Evolutionary conservation across 2,797 vertebrate species (phyloP), one percentile per base, ranked within the genome.

Genomic region (Myripristis murdjan): DNA sequence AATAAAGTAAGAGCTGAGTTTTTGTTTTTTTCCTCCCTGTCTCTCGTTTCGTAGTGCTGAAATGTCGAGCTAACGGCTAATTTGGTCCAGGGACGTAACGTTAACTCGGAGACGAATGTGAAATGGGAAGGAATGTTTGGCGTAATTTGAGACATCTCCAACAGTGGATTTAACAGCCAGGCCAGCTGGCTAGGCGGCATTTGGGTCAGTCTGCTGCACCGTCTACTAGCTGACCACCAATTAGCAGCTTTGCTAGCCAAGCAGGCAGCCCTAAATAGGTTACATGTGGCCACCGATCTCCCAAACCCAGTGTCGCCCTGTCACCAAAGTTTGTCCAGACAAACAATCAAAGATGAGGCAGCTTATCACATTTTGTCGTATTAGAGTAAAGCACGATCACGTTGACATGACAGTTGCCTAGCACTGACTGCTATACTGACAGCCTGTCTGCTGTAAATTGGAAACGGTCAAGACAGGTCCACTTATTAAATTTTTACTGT

Each of bases 1-100:
- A 92, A 93, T 96, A 93, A 97, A 95, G 97, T 97, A 95, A 96
- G 96, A 83, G 64, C 15, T 11, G 70, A 71, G 41, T 87, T 76
- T 71, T 82, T 54, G 14, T 61, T n/a, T 47, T 28, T 24, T 41
- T 41, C 9, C 20, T 1, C 6, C 0, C 14, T 26, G 47, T 61
- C 16, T 35, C 52, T 47, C 56, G 6, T 62, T 9, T 31, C 31
- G 51, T 15, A 6, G 8, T 11, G 9, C 8, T 16, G 9, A 22
- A 28, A 63, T 23, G 54, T 63, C 56, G 49, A 75, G 85, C 86
- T 87, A 86, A 70, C 46, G 3, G 84, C 82, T 76, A 76, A 62
- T 11, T 23, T 0, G 26, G 23, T 24, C 0, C 31, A 0, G 16
- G 8, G 57, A 6, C 46, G 48, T 24, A 14, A 20, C 66, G 67